Conservation (phyloP, 2,113 vertebrate species). For the Gambusia affinis region DNA sequence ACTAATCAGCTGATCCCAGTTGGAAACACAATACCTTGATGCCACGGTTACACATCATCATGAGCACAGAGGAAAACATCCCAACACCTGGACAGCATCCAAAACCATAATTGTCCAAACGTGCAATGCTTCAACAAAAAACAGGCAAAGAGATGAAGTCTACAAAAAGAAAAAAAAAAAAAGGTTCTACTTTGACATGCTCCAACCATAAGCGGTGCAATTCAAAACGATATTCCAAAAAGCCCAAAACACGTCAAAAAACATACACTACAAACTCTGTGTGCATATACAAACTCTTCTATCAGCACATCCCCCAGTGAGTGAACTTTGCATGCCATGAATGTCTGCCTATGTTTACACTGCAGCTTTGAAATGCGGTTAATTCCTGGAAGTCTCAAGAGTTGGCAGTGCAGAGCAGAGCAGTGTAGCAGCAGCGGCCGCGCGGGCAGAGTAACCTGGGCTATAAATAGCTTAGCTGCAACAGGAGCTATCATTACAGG, state of each 20-base stretch:
- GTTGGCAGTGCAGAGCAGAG: conserved; percentile 34
- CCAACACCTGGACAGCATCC: too few relatives aligned
- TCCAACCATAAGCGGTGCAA: too few relatives aligned
- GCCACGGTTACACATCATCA: too few relatives aligned
- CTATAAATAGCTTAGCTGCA: conserved; percentile 76
- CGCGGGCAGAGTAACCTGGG: conserved; percentile 14
- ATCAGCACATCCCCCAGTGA: neutral
- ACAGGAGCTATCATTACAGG: conserved; percentile 66
- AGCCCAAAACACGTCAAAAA: neutral
- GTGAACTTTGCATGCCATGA: conserved; percentile 3
- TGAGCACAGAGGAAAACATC: too few relatives aligned
- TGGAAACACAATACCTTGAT: too few relatives aligned
- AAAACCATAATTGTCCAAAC: too few relatives aligned
- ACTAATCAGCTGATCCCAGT: too few relatives aligned
- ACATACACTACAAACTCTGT: neutral
- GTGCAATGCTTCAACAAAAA: too few relatives aligned
- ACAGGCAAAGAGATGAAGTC: too few relatives aligned
- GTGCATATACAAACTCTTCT: neutral
- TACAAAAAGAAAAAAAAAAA: neutral
- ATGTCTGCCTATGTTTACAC: conserved; percentile 38
- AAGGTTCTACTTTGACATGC: too few relatives aligned
- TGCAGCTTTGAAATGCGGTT: conserved; percentile 22
- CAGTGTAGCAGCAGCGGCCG: conserved; percentile 45
- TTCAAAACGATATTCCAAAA: neutral
- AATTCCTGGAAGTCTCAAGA: conserved; percentile 54